A percentile compares a stretch with the other conserved stretches of the same genome.
phyloP scores from a whole-genome alignment of 2,888 invertebrate genomes.

The Hirudinaria manillensis region DNA sequence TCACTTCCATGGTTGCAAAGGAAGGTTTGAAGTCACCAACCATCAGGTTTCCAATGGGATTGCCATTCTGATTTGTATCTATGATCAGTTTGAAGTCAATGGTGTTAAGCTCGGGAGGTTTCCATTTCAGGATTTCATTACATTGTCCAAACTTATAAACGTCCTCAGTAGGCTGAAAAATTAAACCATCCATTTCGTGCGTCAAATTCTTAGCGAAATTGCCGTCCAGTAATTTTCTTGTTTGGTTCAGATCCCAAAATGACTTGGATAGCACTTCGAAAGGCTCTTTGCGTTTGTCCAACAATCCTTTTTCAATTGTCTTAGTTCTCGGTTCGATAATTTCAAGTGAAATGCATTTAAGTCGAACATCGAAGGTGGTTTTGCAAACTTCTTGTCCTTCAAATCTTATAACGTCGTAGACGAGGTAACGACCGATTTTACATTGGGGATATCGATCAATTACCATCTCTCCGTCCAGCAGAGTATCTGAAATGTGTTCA shows the following conservation, averaged over 20 bases:
- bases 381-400: constrained; percentile 57
- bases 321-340: constrained; percentile 61
- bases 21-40: too few species aligned
- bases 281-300: constrained; percentile 73
- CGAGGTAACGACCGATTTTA: constrained; percentile 76
- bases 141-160: constrained; percentile 80
- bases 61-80: too few species aligned
- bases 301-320: constrained; percentile 70
- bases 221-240: constrained; percentile 60
- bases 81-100: constrained; percentile 89
- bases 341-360: constrained; percentile 66
- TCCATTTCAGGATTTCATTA: constrained; percentile 88
- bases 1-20: too few species aligned
- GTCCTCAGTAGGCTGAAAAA: constrained; percentile 84
- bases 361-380: constrained; percentile 69
- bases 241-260: constrained; percentile 71
- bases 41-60: too few species aligned
- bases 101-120: constrained; percentile 85
- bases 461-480: constrained; percentile 95
- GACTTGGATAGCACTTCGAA: constrained; percentile 84
- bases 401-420: constrained; percentile 85
- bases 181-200: constrained; percentile 94
- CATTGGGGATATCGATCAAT: constrained; percentile 71
- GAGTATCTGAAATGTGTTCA: constrained; percentile 74
- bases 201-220: constrained; percentile 77